Evolutionary conservation across 2,113 vertebrate species (phyloP), one percentile per base, ranked within the genome.

Genomic region (Pteruthius melanotis): DNA sequence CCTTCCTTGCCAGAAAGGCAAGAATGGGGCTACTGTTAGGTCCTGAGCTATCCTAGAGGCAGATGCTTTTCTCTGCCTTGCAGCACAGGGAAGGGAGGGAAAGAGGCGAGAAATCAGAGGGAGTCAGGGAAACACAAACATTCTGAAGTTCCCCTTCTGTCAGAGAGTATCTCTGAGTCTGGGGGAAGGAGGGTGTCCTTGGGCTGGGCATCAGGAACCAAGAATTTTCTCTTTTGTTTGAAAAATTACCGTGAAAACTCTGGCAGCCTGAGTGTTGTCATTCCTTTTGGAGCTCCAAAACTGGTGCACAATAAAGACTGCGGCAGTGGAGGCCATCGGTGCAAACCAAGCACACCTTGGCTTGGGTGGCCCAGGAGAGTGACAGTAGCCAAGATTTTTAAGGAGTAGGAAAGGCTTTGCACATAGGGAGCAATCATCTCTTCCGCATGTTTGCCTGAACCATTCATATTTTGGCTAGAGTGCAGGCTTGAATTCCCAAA

Each of bases 1-100:
- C 18, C 65, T 90, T 90, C 75, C 93, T 87, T 91, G 90, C 95
- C 94, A 93, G 74, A n/a, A 94, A 57, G n/a, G 42, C 50, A 86
- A 94, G 93, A 94, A 83, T 78, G 54, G 78, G n/a, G 77, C 54
- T 42, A 94, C 94, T 97, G 74, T 80, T 87, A 18, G 56, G 60
- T 57, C 68, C 31, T 74, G 59, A 47, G 40, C 75, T 88, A 2
- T 39, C 45, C 56, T 71, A 19, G 76, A 92, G 84, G 31, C 84
- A 95, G 78, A 94, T 89, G 91, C 44, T 91, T 87, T 83, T 37
- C 81, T 53, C n/a, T 79, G 93, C 80, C 50, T 65, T 50, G 83
- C 60, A 57, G 45, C 4, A 24, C n/a, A 53, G 26, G 45, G 59
- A 33, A 71, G 30, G 59, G 22, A 92, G 21, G 33, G 57, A 50